Base-by-base conservation (phyloP, 2,888 invertebrate genomes). In the Chaitophorus viminalis region DNA sequence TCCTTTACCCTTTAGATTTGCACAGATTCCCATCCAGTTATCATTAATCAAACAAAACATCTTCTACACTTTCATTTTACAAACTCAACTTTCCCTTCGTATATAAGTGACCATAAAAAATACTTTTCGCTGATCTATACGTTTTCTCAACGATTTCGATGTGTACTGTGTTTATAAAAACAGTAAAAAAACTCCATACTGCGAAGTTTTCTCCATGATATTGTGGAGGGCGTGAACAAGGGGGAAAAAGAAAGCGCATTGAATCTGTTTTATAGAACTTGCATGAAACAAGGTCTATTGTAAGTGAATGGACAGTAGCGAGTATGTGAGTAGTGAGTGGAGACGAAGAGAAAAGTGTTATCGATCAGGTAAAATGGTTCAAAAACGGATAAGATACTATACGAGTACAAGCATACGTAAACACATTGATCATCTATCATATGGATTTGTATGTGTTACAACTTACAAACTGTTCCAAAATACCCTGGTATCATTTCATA, bases 11-110 rank as follows among this genome's bases (percentile, higher is more conserved):
- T 17, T 82, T 25, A 21, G 70, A 46, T 70, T 70, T 82, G 31
- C 46, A 6, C 21, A n/a, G 33, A 72, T 33, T 25, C n/a, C 82
- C 33, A 25, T 39, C 54, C 52, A n/a, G 52, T 74, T 31, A 72
- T 54, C 72, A 74, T 82, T 82, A 74, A 72, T 82, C 72, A 82
- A 82, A 54, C 52, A 36, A 82, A 31, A 82, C 70, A 65, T 82
- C 54, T 36, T 82, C 29, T 74, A n/a, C 70, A 74, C 33, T 33
- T 54, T 36, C 9, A n/a, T n/a, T n/a, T n/a, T n/a, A n/a, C n/a
- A n/a, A 54, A 74, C 54, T 82, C 11, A 54, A 82, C 36, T 54
- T 82, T 54, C 36, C 72, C n/a, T 74, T 54, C 36, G 74, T n/a
- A 82, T 74, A 36, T 36, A 54, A 29, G 31, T 36, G 33, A 72